phyloP scores from a whole-genome alignment of 1,140 invertebrate genomes.

The Drosophila melanogaster region Release_6_plus_ISO1_MT NT_037436.4:1923501-1924000 shows the following conservation, averaged over 20 bases:
- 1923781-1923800: constrained; percentile 5
- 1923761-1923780: constrained; percentile 1
- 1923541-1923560: constrained; percentile 27
- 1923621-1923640: constrained; percentile 81
- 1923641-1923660: constrained; percentile 38
- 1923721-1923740: constrained; percentile 71
- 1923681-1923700: not conserved
- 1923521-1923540: constrained; percentile 73
- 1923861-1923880: constrained; percentile 65
- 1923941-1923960: constrained; percentile 27
- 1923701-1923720: constrained; percentile 39
- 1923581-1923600: not conserved
- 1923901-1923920: not conserved
- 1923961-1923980: constrained; percentile 46
- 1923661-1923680: constrained; percentile 9
- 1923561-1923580: not conserved
- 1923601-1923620: constrained; percentile 65
- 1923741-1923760: constrained; percentile 47
- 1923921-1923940: not conserved
- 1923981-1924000: constrained; percentile 21
- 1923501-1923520: constrained; percentile 85
- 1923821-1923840: constrained; percentile 72
- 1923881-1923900: constrained; percentile 24
- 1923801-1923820: constrained; percentile 26
- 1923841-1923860: constrained; percentile 83